Evolutionary conservation across 1,140 invertebrate genomes (phyloP), one percentile per base, ranked within the genome.

Genomic region (Oscheius sp.): DNA sequence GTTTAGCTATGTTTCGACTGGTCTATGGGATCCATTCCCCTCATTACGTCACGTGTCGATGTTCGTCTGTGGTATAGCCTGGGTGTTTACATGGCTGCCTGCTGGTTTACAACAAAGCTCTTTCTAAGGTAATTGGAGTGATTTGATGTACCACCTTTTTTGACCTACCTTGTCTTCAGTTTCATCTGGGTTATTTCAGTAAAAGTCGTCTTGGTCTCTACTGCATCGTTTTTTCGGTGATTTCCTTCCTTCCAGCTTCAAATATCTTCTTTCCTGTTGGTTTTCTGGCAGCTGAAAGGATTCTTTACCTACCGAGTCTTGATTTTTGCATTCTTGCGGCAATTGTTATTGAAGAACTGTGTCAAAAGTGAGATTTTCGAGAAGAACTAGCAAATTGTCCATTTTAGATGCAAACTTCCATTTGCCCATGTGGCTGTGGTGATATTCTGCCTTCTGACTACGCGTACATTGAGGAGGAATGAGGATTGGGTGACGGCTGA

Each of bases 191-290:
- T n/a, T n/a, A n/a, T 4, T 55, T 55, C 28, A 55, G 49, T 20
- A 55, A 23, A 55, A 26, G 28, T 31, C 26, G 36, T 23, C 63
- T 62, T 26, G 20, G n/a, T 29, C 28, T 71, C 4, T 88, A 20
- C 23, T 23, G 80, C 89, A 86, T 95, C 73, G 90, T 92, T 35
- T 89, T 95, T 82, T 88, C 94, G 82, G 89, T 93, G 52, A 86
- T 97, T 55, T 93, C 94, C 71, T 97, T 95, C 85, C 86, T 97
- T 69, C 95, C 94, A 23, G 94, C 95, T 0, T 95, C 93, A 45
- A 97, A 97, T 88, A 87, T 97, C 28, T 95, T 97, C 87, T 95
- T 96, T 82, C 93, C 93, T 0, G 94, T 97, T 70, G 95, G 95
- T 3, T 97, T 97, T 86, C 94, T 97, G 36, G 90, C 97, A 10